A percentile compares a stretch with the other conserved stretches of the same genome.
Evolutionary conservation across 2,888 invertebrate genomes (phyloP).

Genomic region (Griposia aprilina): DNA sequence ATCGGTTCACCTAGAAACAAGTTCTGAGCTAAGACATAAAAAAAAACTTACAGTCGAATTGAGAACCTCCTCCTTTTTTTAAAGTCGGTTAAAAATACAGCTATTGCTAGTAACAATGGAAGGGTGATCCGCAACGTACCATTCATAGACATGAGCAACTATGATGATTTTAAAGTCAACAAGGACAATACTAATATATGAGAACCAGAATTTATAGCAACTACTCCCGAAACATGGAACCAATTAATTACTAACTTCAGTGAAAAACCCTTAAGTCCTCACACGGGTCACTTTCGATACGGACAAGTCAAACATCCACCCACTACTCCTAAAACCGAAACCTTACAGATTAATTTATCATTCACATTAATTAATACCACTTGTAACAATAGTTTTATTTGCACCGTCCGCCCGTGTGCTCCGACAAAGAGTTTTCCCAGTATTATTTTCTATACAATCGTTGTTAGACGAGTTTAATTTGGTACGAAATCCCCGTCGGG

Average conservation of each 20-base stretch:
- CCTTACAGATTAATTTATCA: slow-evolving; percentile 79
- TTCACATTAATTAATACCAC: slow-evolving; percentile 84
- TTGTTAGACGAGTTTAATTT: slow-evolving; percentile 80
- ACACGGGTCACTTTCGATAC: slow-evolving; percentile 60
- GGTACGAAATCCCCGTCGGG: slow-evolving; percentile 75
- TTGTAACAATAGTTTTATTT: slow-evolving; percentile 86
- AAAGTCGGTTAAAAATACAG: no score
- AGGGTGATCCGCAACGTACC: not conserved
- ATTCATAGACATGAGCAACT: not conserved
- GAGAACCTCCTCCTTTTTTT: no score
- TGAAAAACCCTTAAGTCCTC: slow-evolving; percentile 36
- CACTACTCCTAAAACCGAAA: slow-evolving; percentile 67
- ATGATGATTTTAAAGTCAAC: not conserved
- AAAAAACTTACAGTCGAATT: no score
- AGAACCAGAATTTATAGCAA: not conserved
- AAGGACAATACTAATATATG: not conserved
- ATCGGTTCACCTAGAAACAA: no score
- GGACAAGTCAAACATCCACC: slow-evolving; percentile 60
- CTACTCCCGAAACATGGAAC: slow-evolving; percentile 14
- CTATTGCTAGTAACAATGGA: not conserved
- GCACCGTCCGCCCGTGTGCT: slow-evolving; percentile 74
- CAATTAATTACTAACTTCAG: slow-evolving; percentile 22
- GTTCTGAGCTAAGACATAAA: no score
- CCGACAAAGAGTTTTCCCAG: slow-evolving; percentile 81
- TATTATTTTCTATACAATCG: slow-evolving; percentile 86